Conservation (phyloP, 1,140 invertebrate species). For the Penaeus japonicus region DNA sequence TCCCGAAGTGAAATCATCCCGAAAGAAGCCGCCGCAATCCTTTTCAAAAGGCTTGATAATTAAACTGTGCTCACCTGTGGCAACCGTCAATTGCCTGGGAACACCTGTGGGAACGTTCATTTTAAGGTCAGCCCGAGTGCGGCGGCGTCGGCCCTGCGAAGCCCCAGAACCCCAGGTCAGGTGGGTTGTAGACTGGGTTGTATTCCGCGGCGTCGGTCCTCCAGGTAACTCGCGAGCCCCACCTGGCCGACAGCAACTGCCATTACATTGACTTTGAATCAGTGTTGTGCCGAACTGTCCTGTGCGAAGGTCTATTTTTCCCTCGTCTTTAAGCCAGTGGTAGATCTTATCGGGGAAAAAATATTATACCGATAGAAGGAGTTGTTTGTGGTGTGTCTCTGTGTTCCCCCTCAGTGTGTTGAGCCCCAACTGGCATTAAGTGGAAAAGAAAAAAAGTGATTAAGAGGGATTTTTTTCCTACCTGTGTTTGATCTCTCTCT, state of each 20-base stretch:
- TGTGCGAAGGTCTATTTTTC: not conserved
- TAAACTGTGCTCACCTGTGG: not conserved
- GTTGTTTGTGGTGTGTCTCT: too few species aligned
- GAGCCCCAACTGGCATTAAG: too few species aligned
- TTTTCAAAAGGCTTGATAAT: too few species aligned
- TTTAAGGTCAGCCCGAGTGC: not conserved
- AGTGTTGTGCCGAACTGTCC: not conserved
- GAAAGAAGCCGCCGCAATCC: too few species aligned
- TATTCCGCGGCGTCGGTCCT: not conserved
- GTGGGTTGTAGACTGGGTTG: not conserved
- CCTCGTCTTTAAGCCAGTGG: too few species aligned
- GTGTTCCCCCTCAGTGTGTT: too few species aligned
- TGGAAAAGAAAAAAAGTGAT: too few species aligned
- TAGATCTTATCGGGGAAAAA: too few species aligned
- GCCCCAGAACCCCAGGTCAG: not conserved
- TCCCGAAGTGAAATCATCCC: too few species aligned
- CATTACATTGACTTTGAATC: not conserved
- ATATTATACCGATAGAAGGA: too few species aligned
- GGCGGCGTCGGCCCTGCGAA: not conserved
- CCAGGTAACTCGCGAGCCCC: not conserved
- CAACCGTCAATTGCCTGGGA: not conserved
- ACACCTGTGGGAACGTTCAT: conserved; percentile 15
- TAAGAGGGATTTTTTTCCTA: too few species aligned
- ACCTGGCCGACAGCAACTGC: conserved; percentile 9
- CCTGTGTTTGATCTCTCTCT: too few species aligned